Percentiles rank a stretch among this genome's conserved stretches.
phyloP scores from a whole-genome alignment of 2,113 vertebrate genomes.

The Prietella phreatophila region DNA sequence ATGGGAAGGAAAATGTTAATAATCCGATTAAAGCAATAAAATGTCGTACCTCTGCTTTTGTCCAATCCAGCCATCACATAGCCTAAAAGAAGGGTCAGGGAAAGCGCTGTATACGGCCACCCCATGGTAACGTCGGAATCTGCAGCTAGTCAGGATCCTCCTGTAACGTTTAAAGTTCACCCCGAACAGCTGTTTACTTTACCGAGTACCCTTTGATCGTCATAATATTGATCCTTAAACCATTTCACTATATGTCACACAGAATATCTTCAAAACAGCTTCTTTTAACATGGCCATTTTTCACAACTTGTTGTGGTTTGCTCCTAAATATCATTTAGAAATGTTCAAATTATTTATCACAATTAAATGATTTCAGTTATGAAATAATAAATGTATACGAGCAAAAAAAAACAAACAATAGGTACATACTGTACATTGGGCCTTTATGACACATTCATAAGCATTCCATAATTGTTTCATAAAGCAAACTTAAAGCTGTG shows the following conservation, averaged over 20 bases:
- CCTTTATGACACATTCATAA: neutral
- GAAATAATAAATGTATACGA: neutral
- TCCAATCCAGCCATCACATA: neutral
- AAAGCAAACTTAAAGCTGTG: neutral
- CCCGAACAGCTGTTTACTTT: constrained; percentile 16
- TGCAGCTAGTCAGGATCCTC: neutral
- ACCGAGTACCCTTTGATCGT: constrained; percentile 4
- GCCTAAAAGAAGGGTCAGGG: neutral
- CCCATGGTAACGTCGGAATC: neutral
- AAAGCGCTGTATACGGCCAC: neutral
- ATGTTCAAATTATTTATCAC: neutral
- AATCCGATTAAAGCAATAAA: neutral
- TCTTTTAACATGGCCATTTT: neutral
- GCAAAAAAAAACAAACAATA: neutral
- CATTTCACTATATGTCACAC: neutral
- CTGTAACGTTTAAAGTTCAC: constrained; percentile 25
- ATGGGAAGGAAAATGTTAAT: neutral
- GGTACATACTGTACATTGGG: neutral
- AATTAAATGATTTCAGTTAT: neutral
- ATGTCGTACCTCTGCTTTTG: constrained; percentile 7
- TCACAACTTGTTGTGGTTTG: neutral
- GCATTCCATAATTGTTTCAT: neutral
- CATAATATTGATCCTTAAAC: neutral
- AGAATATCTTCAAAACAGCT: neutral
- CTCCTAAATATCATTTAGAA: neutral